These are phyloP conservation scores for Aphelenchoides bicaudatus DNA, from an alignment of 2,888 invertebrate genomes.

Conservation along the genomic window DNA sequence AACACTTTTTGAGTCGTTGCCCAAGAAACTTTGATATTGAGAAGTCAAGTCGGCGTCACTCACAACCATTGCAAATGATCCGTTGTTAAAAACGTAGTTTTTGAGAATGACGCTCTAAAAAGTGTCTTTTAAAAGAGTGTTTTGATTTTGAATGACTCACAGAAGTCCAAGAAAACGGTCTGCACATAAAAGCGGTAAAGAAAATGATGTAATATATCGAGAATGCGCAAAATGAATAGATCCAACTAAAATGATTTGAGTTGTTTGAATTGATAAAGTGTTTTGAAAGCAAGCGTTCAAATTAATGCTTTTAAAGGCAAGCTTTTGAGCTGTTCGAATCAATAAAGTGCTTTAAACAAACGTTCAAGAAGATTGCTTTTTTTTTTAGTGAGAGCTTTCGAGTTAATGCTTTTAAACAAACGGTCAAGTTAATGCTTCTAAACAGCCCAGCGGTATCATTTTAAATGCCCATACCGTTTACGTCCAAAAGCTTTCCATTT, in stretches of 20 bases:
- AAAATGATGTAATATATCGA: conserved; percentile 84
- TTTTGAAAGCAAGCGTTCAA: no score
- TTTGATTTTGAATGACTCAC: no score
- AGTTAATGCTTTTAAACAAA: no score
- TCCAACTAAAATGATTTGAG: conserved; percentile 72
- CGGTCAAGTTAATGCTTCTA: no score
- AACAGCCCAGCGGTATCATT: no score
- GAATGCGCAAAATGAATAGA: conserved; percentile 76
- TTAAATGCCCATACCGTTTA: conserved; percentile 64
- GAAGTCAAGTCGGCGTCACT: not conserved
- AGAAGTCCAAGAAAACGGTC: conserved; percentile 66
- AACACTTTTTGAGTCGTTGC: not conserved
- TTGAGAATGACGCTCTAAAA: not conserved
- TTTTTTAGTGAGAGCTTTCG: no score
- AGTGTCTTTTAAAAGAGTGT: no score
- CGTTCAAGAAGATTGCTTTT: no score
- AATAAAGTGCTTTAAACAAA: no score
- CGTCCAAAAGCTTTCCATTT: conserved; percentile 98
- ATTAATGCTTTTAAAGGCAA: no score
- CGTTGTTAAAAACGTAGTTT: not conserved
- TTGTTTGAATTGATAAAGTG: no score
- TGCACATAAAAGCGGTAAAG: conserved; percentile 78
- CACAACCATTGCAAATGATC: not conserved
- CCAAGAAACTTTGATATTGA: not conserved
- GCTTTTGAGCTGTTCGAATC: no score